phyloP scores from a whole-genome alignment of 2,113 vertebrate species.

The Philantomba maxwellii region DNA sequence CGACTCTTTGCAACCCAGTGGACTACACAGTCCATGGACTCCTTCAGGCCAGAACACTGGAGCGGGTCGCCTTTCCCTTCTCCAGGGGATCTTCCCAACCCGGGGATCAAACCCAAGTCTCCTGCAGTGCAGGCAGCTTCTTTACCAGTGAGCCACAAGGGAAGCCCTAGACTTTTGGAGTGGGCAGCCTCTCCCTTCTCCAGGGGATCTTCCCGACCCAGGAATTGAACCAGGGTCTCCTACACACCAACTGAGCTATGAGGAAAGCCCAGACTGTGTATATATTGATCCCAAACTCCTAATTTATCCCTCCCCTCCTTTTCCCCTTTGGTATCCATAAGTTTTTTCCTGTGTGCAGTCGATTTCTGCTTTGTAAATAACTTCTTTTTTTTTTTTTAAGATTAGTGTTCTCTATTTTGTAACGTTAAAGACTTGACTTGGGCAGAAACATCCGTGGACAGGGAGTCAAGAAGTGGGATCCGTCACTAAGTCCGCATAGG shows the following conservation, averaged over 20 bases:
- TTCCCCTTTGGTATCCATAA: not conserved
- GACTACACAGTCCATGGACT: not conserved
- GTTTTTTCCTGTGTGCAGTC: not conserved
- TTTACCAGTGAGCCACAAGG: not conserved
- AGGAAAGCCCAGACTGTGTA: not conserved
- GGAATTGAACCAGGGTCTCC: not conserved
- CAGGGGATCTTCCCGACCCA: not conserved
- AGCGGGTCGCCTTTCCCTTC: too few species aligned
- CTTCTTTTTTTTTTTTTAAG: not conserved
- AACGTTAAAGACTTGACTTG: not conserved
- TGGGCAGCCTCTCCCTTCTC: not conserved
- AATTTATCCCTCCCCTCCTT: not conserved
- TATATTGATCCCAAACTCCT: not conserved
- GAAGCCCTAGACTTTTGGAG: not conserved
- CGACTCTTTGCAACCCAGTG: not conserved
- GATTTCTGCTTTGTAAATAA: not conserved
- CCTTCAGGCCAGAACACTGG: not conserved
- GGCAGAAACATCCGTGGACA: not conserved
- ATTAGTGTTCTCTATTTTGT: not conserved
- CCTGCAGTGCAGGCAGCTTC: not conserved
- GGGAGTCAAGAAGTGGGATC: not conserved
- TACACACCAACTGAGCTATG: not conserved
- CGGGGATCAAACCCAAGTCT: not conserved
- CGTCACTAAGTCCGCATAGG: not conserved
- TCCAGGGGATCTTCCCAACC: not conserved